Evolutionary conservation across 2,113 vertebrate species (phyloP).

Genomic region (Corynorhinus townsendii): DNA sequence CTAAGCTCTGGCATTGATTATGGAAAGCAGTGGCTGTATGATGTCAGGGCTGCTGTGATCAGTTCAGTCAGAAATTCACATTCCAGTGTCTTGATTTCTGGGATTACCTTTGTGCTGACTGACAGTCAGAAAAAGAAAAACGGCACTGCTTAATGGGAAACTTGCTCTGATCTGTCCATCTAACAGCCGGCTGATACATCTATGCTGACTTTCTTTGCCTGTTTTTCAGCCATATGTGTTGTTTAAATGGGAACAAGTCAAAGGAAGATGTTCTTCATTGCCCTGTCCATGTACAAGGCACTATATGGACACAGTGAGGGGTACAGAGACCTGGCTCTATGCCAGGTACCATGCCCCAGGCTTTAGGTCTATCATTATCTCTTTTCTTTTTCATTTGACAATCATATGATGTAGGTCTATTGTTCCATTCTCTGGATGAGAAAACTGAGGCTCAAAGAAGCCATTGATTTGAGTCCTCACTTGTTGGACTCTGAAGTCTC

Average conservation of each 20-base stretch:
- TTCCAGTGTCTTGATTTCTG: constrained; percentile 65
- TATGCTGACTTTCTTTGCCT: background rate
- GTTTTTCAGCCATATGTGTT: background rate
- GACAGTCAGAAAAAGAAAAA: constrained; percentile 63
- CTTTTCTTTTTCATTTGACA: background rate
- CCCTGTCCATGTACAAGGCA: background rate
- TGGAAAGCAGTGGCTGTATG: constrained; percentile 73
- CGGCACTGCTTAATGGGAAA: constrained; percentile 55
- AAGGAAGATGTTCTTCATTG: background rate
- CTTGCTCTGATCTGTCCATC: constrained; percentile 49
- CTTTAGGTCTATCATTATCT: background rate
- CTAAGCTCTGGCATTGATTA: constrained; percentile 76
- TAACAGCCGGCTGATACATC: background rate
- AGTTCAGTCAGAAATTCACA: constrained; percentile 72
- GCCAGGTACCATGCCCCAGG: background rate
- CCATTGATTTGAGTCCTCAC: background rate
- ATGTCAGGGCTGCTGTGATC: constrained; percentile 76
- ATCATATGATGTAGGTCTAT: background rate
- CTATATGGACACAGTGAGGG: background rate
- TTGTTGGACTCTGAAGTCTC: background rate
- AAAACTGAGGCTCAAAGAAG: background rate
- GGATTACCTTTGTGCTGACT: constrained; percentile 72
- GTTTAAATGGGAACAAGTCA: background rate
- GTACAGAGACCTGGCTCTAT: background rate
- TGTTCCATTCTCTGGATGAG: background rate